phyloP scores from a whole-genome alignment of 2,797 vertebrate genomes.

The Centropyge bicolor region DNA sequence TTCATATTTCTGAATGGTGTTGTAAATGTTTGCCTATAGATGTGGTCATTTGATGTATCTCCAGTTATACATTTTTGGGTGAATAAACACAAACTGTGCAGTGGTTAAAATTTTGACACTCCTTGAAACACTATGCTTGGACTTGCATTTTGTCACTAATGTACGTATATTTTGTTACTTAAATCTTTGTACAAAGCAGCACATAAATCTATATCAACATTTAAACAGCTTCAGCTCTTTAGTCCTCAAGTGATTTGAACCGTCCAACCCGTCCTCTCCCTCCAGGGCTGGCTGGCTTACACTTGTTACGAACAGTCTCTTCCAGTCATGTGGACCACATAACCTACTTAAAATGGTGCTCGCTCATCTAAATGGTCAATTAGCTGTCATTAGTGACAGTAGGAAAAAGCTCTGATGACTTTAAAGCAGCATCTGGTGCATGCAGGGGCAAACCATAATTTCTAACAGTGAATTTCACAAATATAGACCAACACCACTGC shows the following conservation, averaged over 20 bases:
- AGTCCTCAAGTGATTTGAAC: background rate
- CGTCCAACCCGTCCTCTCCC: background rate
- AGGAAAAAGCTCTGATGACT: conserved; percentile 28
- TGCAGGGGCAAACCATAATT: background rate
- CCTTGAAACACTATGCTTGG: background rate
- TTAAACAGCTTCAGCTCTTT: background rate
- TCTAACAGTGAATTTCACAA: conserved; percentile 15
- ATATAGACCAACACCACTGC: background rate
- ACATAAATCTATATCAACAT: background rate
- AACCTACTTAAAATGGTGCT: conserved; percentile 23
- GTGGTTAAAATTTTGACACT: no score
- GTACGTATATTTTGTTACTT: background rate
- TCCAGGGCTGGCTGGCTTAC: background rate
- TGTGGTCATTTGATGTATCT: no score
- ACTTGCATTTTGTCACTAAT: background rate
- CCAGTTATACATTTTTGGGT: no score
- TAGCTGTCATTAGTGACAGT: conserved; percentile 20
- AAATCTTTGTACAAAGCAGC: background rate
- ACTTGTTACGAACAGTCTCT: background rate
- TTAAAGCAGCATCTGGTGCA: conserved; percentile 34
- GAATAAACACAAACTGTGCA: background rate
- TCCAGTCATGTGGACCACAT: background rate
- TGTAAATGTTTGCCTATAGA: background rate
- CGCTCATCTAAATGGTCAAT: conserved; percentile 32
- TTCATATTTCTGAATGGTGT: background rate